phyloP scores from a whole-genome alignment of 2,888 invertebrate genomes.

The Ceramica pisi region DNA sequence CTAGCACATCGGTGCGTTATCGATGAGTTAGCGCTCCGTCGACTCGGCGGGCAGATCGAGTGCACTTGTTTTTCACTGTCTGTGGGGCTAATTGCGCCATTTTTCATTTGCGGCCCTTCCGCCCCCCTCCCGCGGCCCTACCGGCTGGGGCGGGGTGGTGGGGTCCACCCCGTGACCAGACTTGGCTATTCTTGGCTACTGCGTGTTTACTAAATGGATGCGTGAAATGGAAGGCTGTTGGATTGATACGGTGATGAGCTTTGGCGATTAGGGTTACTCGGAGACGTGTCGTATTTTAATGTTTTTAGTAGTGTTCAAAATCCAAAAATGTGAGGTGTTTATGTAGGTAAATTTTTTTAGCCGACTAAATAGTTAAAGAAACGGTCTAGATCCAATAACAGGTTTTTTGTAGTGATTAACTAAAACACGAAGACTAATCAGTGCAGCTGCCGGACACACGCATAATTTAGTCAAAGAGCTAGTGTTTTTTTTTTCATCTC shows the following conservation, averaged over 20 bases:
- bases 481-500: not conserved
- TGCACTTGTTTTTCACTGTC: conserved; percentile 91
- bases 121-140: conserved; percentile 64
- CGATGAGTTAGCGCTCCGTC: conserved; percentile 75
- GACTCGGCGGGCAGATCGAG: conserved; percentile 84
- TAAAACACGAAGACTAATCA: conserved; percentile 5
- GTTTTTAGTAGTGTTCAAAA: too few species aligned
- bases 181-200: conserved; percentile 75
- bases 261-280: conserved; percentile 20
- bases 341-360: not conserved
- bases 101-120: conserved; percentile 86
- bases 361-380: not conserved
- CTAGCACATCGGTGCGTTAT: conserved; percentile 75
- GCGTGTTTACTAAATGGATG: conserved; percentile 77
- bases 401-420: conserved; percentile 4
- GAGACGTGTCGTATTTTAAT: not conserved
- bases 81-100: conserved; percentile 89
- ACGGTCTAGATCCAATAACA: not conserved
- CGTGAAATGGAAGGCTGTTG: conserved; percentile 62
- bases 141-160: conserved; percentile 51
- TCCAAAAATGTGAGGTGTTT: not conserved
- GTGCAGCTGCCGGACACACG: conserved; percentile 3
- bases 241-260: conserved; percentile 47
- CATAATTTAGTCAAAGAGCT: conserved; percentile 17
- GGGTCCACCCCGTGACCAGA: conserved; percentile 67